Evolutionary conservation across 2,113 vertebrate genomes (phyloP).

Genomic region (Stictonetta naevosa): DNA sequence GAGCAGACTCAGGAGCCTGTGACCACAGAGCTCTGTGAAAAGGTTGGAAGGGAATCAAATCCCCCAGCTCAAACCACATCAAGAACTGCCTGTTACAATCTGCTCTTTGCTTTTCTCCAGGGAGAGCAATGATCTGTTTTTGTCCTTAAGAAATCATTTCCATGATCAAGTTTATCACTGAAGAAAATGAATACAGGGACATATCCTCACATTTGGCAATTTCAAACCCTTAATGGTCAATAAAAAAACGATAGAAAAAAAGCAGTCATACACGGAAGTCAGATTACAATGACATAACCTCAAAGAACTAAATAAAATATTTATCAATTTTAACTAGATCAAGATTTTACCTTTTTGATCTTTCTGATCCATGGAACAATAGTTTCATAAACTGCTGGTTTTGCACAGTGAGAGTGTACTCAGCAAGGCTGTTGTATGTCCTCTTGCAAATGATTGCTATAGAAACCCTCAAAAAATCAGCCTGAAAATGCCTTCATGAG

Average conservation of each 20-base stretch:
- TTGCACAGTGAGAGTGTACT: neutral
- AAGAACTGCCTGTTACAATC: neutral
- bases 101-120: neutral
- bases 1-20: neutral
- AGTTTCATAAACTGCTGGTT: neutral
- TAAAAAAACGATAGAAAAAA: neutral
- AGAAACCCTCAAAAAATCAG: neutral
- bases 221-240: neutral
- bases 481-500: neutral
- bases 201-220: neutral
- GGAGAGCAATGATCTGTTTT: neutral
- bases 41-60: neutral
- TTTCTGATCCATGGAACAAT: neutral
- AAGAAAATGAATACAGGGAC: neutral
- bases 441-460: neutral
- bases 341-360: neutral
- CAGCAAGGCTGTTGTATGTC: neutral
- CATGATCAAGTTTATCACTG: neutral
- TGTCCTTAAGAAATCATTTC: neutral
- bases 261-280: neutral
- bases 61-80: neutral
- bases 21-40: neutral
- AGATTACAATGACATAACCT: fast-evolving
- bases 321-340: neutral
- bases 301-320: neutral